Evolutionary conservation across 2,113 vertebrate genomes (phyloP), one percentile per base, ranked within the genome.

Genomic region (Antigone vipio): DNA sequence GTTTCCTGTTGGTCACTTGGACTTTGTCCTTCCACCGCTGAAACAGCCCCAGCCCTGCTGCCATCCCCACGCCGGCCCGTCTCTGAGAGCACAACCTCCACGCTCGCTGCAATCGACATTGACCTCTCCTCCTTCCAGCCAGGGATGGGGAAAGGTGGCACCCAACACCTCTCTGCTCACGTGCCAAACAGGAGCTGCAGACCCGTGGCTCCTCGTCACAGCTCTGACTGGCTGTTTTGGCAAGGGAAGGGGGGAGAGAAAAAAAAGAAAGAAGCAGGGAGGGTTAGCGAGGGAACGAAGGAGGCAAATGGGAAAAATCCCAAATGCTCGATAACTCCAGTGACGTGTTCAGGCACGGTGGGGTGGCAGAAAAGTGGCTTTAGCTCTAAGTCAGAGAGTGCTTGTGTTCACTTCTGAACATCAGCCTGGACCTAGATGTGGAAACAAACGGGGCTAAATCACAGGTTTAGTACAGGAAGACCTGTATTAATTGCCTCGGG

Each of bases 341-440:
- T 0, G 11, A 85, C 2, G 23, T 15, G 30, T n/a, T 42, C 30
- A 42, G 24, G 26, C 15, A 15, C 0, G 5, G 22, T 9, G 15
- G 49, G 18, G 26, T 34, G 56, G 53, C 64, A 55, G 64, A n/a
- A 63, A 71, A 26, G 38, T 10, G 7, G 27, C 10, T 59, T 59
- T 64, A 78, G 38, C 74, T 53, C 19, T 12, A 38, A 47, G 29
- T 26, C 18, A 32, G 34, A 56, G 47, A 19, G 15, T 8, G 11
- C 29, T 68, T 26, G n/a, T 21, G 38, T 22, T 49, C 42, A 29
- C 9, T 45, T 45, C 44, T 64, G 18, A 45, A 63, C 2, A 1
- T 17, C 27, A n/a, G 44, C 24, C 13, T 42, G 23, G 56, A 71
- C 14, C 20, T 18, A 24, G 16, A 24, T 13, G 10, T 9, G 15